Conservation (phyloP, 2,888 invertebrate genomes). For the Hyles lineata region DNA sequence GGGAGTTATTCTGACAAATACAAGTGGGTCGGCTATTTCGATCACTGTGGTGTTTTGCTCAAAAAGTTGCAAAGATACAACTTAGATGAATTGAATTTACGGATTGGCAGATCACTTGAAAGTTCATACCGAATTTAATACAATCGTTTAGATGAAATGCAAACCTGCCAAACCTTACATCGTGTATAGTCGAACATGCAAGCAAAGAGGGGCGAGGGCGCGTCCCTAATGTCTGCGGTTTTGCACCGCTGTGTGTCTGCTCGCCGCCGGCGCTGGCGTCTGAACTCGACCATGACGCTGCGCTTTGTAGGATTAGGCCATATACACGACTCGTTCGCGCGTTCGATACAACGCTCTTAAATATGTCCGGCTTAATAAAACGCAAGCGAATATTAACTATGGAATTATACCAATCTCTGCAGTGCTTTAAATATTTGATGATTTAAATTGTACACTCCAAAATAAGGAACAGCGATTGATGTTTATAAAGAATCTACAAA, state of each 20-base stretch:
- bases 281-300: conserved; percentile 23
- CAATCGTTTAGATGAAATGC: no score
- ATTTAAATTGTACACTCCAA: no score
- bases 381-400: background rate
- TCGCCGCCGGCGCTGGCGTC: conserved; percentile 22
- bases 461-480: no score
- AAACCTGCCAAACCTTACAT: background rate
- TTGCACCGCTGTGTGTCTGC: conserved; percentile 29
- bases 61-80: no score
- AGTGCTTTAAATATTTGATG: no score
- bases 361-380: conserved; percentile 4
- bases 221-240: conserved; percentile 45
- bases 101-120: no score
- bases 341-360: background rate
- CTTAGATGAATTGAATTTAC: no score
- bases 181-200: background rate
- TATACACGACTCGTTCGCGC: background rate
- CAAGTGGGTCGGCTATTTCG: no score
- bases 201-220: conserved; percentile 7
- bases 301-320: conserved; percentile 22
- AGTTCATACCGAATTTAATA: no score
- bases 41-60: no score
- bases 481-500: no score
- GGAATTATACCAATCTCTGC: no score
- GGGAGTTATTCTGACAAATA: background rate